Evolutionary conservation across 2,797 vertebrate species (phyloP), one percentile per base, ranked within the genome.

Genomic region (Discoglossus pictus): DNA sequence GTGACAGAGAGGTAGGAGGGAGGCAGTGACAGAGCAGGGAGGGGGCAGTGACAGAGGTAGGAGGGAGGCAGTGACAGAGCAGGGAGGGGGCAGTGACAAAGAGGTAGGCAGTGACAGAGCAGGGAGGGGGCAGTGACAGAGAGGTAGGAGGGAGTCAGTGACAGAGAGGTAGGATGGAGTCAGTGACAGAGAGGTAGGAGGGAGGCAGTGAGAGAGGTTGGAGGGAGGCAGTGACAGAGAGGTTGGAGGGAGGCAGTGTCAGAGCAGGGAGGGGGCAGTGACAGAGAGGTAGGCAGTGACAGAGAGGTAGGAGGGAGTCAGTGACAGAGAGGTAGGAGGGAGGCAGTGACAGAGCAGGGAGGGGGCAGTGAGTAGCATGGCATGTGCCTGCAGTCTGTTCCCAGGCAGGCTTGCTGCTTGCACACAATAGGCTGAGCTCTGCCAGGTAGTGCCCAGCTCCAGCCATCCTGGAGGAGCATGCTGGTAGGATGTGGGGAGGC

Each of bases 301-400:
- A 1, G 7, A 34, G 2, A 40, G 16, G 39, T 3, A 31, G 10
- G 23, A 4, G 34, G 15, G 48, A 15, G 43, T 12, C 55, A 40
- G 64, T 43, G 71, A 20, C 76, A 44, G 72, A 56, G 50, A 56
- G 1, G 55, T 6, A 36, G 58, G 16, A 65, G 73, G 38, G 68
- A 59, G 74, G 73, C 74, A 71, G 64, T 55, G 78, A 1, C 73
- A 74, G 77, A 77, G n/a, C n/a, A n/a, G n/a, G 80, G 82, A 47
- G 42, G 42, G 42, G 38, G 36, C 7, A 46, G 17, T 9, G 38
- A 23, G 40, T 51, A 39, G 18, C 13, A 17, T 15, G 48, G 53
- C 44, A 31, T 31, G 35, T 58, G 53, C 44, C 44, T 67, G 54
- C 43, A 67, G 43, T 55, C 31, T 61, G 20, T 36, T 68, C 48